Percentiles rank a stretch among this genome's conserved stretches.
phyloP scores from a whole-genome alignment of 92 coral and sea anemone genomes.

The Diadumene lineata region DNA sequence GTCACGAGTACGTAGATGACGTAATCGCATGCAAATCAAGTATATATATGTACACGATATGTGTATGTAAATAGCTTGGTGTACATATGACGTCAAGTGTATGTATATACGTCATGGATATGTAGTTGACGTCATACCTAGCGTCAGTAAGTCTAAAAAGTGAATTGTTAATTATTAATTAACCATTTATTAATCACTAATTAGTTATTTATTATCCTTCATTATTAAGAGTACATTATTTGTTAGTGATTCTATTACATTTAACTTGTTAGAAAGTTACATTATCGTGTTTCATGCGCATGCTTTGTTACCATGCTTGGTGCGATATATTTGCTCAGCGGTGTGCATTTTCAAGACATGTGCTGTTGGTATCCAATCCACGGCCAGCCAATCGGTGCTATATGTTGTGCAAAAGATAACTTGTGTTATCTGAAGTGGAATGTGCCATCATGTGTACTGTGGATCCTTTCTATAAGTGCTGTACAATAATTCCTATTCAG shows the following conservation, averaged over 20 bases:
- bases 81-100: conserved; percentile 3
- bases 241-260: too few relatives aligned
- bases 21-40: too few relatives aligned
- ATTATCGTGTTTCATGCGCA: too few relatives aligned
- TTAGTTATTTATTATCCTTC: too few relatives aligned
- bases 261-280: too few relatives aligned
- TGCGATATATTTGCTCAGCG: conserved; percentile 24
- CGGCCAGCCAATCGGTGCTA: not conserved
- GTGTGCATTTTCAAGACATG: conserved; percentile 35
- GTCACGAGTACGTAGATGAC: conserved; percentile 2
- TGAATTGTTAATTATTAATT: not conserved
- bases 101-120: not conserved
- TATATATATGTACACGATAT: too few relatives aligned
- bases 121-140: not conserved
- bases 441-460: not conserved
- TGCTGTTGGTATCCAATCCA: not conserved
- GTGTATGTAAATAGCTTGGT: not conserved
- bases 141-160: not conserved
- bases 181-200: too few relatives aligned
- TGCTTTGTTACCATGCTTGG: conserved; percentile 15
- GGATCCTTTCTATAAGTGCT: not conserved
- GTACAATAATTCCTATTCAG: not conserved
- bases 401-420: not conserved
- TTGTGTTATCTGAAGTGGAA: not conserved
- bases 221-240: too few relatives aligned